Conservation (phyloP, 2,888 invertebrate species). For the Heliconius erato region DNA sequence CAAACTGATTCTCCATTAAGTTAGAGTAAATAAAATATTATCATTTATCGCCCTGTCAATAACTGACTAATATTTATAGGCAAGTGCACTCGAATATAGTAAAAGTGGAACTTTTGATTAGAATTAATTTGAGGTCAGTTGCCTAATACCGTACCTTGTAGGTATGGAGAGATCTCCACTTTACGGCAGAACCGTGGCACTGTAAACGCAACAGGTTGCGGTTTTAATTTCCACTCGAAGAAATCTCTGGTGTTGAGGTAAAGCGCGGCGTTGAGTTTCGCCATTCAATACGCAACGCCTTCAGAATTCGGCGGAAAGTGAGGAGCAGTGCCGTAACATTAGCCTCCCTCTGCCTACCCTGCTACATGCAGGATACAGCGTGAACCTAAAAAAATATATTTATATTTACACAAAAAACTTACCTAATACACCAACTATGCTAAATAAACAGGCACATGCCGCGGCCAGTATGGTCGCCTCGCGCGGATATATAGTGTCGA, state of each 20-base stretch:
- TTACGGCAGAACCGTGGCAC: background rate
- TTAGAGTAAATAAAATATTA: slow-evolving; percentile 30
- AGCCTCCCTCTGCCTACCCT: background rate
- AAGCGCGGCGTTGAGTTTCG: background rate
- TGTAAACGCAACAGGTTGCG: background rate
- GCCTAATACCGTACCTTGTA: background rate
- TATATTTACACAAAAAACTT: slow-evolving; percentile 65
- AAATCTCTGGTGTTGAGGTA: background rate
- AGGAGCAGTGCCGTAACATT: background rate
- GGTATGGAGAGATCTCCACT: background rate
- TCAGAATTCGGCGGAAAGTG: background rate
- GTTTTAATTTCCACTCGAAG: background rate
- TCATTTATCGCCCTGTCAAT: slow-evolving; percentile 37
- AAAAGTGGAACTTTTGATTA: background rate
- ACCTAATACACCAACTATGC: slow-evolving; percentile 92
- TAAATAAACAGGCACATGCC: slow-evolving; percentile 91
- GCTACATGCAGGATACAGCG: background rate
- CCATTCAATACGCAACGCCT: background rate
- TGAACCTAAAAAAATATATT: background rate
- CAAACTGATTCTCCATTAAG: slow-evolving; percentile 31
- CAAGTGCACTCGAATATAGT: slow-evolving; percentile 31
- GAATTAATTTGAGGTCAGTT: background rate
- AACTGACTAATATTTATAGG: slow-evolving; percentile 38
- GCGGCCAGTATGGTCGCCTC: slow-evolving; percentile 92
- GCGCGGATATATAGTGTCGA: slow-evolving; percentile 86